Evolutionary conservation across 2,888 invertebrate genomes (phyloP), one percentile per base, ranked within the genome.

Genomic region (Diploptera punctata): DNA sequence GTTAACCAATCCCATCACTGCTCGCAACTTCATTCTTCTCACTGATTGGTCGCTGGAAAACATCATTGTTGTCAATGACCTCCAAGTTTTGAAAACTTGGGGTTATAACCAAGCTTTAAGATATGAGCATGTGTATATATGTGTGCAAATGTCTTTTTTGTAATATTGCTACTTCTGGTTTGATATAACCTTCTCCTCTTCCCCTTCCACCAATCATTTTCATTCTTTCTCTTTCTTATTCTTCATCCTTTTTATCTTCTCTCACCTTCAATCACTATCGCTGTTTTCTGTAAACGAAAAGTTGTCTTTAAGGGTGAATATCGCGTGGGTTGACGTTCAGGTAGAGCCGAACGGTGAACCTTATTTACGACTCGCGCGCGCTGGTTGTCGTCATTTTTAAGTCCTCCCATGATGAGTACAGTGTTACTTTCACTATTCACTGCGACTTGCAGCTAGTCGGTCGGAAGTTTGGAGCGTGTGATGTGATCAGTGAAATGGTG

Each of bases 31-130:
- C 21, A 31, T 31, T 43, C 71, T 54, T 33, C 68, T 33, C 60
- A 47, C 62, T 61, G 69, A 75, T 74, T 75, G 74, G 75, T 29
- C 60, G n/a, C 65, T 65, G 65, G 65, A 65, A 26, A 65, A 47
- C 47, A 26, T 80, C 77, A 83, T 83, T 85, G 87, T 90, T 91
- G 91, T 90, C 91, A 91, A 91, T 91, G 91, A 91, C 91, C 91
- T 91, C 91, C 90, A 90, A 33, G 89, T 87, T 90, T 90, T 90
- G 89, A 88, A 91, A 87, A 89, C 38, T 47, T 26, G 16, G 29
- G n/a, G 19, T 13, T 21, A 21, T 62, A 5, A 19, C 13, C 13
- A 21, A 24, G 52, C 24, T n/a, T 38, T n/a, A 49, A 52, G 19
- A 52, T 57, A 19, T 21, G 16, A 57, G 29, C 57, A 31, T 29